Evolutionary conservation across 2,797 vertebrate species (phyloP).

Genomic region (Uromys caudimaculatus): DNA sequence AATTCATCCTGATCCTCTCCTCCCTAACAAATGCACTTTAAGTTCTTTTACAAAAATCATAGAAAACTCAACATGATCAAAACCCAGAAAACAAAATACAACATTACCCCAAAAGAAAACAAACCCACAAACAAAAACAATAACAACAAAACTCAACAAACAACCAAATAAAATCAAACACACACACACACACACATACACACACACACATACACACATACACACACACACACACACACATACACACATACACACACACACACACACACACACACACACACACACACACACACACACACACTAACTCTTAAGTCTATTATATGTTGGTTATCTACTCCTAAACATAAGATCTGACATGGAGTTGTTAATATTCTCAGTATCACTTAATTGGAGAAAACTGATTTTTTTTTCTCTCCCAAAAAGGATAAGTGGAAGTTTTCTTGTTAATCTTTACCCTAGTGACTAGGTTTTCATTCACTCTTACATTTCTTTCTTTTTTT

Average conservation of each 20-base stretch:
- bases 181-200: too few species aligned
- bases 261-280: too few species aligned
- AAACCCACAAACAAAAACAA: not conserved
- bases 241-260: too few species aligned
- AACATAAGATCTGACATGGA: too few species aligned
- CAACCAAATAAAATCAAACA: not conserved
- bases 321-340: not conserved
- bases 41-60: not conserved
- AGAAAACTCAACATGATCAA: not conserved
- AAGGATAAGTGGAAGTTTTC: too few species aligned
- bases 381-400: not conserved
- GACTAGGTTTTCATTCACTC: not conserved
- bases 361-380: not conserved
- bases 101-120: not conserved
- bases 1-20: too few species aligned
- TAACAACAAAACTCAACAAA: not conserved
- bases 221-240: not conserved
- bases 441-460: not conserved
- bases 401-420: not conserved
- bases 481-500: not conserved
- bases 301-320: not conserved
- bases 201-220: not conserved
- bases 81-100: not conserved
- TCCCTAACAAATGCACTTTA: not conserved
- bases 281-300: not conserved